Evolutionary conservation across 2,797 vertebrate species (phyloP).

Genomic region (Apogon hyalosoma): DNA sequence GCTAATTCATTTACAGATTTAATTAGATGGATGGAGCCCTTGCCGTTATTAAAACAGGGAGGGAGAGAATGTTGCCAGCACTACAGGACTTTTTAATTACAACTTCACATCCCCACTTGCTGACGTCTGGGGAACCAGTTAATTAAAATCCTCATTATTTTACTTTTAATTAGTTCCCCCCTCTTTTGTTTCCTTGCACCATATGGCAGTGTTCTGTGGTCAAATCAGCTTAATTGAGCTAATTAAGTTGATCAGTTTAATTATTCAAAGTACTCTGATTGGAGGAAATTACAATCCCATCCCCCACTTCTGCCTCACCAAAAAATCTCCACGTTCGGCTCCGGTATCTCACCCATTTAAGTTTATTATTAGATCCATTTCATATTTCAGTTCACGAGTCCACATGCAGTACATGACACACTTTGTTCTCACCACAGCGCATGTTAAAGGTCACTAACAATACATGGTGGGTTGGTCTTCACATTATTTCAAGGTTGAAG

Average conservation of each 20-base stretch:
- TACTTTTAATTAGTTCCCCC: slow-evolving; percentile 91
- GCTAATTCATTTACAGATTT: slow-evolving; percentile 88
- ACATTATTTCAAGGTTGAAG: too few species aligned
- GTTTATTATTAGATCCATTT: slow-evolving; percentile 28
- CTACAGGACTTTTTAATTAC: slow-evolving; percentile 88
- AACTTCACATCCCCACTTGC: slow-evolving; percentile 83
- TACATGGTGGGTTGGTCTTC: background rate
- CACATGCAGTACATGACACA: background rate
- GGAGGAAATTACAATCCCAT: slow-evolving; percentile 76
- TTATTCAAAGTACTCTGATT: slow-evolving; percentile 90
- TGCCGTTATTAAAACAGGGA: slow-evolving; percentile 81
- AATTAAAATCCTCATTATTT: slow-evolving; percentile 92
- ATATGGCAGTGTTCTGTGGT: slow-evolving; percentile 90
- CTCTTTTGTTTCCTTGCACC: slow-evolving; percentile 88
- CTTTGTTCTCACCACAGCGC: background rate
- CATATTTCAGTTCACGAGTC: slow-evolving; percentile 1
- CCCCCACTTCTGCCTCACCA: slow-evolving; percentile 41
- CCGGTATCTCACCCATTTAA: slow-evolving; percentile 14
- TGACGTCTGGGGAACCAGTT: slow-evolving; percentile 88
- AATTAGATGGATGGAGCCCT: slow-evolving; percentile 86
- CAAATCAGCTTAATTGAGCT: slow-evolving; percentile 93
- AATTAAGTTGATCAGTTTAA: slow-evolving; percentile 93
- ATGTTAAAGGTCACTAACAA: background rate
- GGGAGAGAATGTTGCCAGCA: slow-evolving; percentile 84
- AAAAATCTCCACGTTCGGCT: slow-evolving; percentile 46